These are phyloP conservation scores for Daubentonia madagascariensis DNA, from an alignment of 2,113 vertebrate species.

Conservation along the genomic window DNA sequence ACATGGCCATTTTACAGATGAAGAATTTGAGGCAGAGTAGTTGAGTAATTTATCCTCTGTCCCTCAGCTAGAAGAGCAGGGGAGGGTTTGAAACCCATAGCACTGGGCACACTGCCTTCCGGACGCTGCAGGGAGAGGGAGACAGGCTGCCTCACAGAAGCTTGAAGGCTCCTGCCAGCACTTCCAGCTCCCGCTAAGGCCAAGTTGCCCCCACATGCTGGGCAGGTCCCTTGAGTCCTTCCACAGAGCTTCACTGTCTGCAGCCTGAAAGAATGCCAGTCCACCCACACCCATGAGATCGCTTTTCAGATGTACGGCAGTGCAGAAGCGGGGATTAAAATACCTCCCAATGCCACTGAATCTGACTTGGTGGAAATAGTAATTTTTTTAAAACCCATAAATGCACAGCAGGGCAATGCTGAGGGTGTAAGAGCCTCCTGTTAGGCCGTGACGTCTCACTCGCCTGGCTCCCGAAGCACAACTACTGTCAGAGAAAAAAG, in stretches of 20 bases:
- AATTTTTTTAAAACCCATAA: too few species aligned
- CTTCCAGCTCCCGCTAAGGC: background rate
- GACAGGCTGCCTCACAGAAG: background rate
- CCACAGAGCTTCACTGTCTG: background rate
- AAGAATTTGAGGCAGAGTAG: background rate
- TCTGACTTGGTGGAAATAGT: too few species aligned
- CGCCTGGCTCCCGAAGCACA: background rate
- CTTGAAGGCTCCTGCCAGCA: background rate
- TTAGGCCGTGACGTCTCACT: background rate
- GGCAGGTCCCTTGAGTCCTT: background rate
- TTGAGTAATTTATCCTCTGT: background rate
- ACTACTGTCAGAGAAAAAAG: background rate
- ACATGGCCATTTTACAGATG: background rate
- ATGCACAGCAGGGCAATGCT: background rate
- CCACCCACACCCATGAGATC: background rate
- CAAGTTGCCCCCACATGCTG: background rate
- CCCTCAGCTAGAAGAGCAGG: background rate
- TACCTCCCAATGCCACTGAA: background rate
- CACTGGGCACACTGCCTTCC: background rate
- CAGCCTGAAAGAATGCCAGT: background rate
- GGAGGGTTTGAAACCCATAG: background rate
- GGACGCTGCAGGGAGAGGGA: background rate
- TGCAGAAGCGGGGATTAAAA: background rate
- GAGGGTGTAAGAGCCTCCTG: background rate
- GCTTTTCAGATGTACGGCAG: background rate